These are phyloP conservation scores for Callimorpha dominula DNA, from an alignment of 2,888 invertebrate genomes.

Conservation along the genomic window DNA sequence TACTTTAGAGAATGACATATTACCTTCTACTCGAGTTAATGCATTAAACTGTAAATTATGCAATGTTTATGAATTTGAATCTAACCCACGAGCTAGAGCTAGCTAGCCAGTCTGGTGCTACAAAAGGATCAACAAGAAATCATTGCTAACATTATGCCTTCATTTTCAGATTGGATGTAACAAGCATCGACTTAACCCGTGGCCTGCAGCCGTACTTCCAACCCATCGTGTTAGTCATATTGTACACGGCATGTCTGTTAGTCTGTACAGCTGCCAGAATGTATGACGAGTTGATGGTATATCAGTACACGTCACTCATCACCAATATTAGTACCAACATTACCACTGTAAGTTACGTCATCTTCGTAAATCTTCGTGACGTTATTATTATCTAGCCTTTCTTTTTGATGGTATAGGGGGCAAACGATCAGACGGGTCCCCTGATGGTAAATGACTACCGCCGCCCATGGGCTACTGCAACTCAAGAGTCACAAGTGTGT, in stretches of 20 bases:
- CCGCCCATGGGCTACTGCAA: too few species aligned
- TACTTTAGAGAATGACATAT: too few species aligned
- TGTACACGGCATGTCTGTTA: conserved; percentile 78
- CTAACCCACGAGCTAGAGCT: too few species aligned
- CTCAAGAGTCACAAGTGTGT: too few species aligned
- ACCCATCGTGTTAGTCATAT: conserved; percentile 77
- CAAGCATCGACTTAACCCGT: conserved; percentile 71
- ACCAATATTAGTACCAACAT: conserved; percentile 71
- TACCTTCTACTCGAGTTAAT: too few species aligned
- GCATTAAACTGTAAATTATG: too few species aligned
- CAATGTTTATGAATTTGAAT: too few species aligned
- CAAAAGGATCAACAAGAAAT: too few species aligned
- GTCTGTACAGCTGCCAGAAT: conserved; percentile 78
- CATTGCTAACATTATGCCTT: conserved; percentile 10
- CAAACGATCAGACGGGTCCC: too few species aligned
- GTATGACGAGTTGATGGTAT: conserved; percentile 84
- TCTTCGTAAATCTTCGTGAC: not conserved
- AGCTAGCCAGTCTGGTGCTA: too few species aligned
- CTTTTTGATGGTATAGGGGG: too few species aligned
- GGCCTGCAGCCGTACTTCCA: conserved; percentile 82
- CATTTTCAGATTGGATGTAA: conserved; percentile 72
- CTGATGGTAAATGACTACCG: too few species aligned
- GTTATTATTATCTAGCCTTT: not conserved
- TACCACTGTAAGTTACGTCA: conserved; percentile 67
- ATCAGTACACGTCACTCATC: conserved; percentile 73